phyloP scores from a whole-genome alignment of 2,113 vertebrate species.

The Chinchilla lanigera region DNA sequence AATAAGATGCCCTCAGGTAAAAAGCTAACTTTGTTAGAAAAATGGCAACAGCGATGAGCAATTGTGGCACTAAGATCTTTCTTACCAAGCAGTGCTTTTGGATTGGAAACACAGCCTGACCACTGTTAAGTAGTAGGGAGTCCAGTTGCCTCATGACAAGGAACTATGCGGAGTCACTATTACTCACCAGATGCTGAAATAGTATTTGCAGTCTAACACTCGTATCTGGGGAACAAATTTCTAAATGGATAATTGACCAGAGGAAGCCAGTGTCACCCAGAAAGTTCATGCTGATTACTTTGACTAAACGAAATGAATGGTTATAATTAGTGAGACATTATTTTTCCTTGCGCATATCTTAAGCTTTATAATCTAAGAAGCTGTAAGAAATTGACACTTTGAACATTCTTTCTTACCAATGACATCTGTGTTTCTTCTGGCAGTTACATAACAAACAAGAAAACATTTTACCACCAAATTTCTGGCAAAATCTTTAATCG shows the following conservation, averaged over 20 bases:
- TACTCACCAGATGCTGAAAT: not conserved
- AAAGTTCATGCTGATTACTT: not conserved
- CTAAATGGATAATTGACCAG: not conserved
- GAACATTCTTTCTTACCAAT: not conserved
- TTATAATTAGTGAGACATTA: not conserved
- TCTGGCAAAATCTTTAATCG: not conserved
- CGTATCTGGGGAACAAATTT: not conserved
- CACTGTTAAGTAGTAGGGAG: not conserved
- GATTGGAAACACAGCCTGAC: not conserved
- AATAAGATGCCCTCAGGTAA: not conserved
- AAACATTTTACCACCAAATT: not conserved
- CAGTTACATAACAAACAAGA: not conserved
- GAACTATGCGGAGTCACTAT: not conserved
- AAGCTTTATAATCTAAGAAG: not conserved
- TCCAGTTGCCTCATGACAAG: not conserved
- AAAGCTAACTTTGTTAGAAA: not conserved
- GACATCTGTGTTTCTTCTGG: not conserved
- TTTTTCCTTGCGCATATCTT: not conserved
- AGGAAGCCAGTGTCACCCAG: not conserved
- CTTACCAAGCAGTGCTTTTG: slow-evolving; percentile 3
- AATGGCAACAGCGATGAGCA: not conserved
- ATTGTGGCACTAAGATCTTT: not conserved
- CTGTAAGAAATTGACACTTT: not conserved
- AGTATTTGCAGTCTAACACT: not conserved
- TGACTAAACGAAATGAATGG: not conserved